phyloP scores from a whole-genome alignment of 2,888 invertebrate species.

The Mesochorus sp. region DNA sequence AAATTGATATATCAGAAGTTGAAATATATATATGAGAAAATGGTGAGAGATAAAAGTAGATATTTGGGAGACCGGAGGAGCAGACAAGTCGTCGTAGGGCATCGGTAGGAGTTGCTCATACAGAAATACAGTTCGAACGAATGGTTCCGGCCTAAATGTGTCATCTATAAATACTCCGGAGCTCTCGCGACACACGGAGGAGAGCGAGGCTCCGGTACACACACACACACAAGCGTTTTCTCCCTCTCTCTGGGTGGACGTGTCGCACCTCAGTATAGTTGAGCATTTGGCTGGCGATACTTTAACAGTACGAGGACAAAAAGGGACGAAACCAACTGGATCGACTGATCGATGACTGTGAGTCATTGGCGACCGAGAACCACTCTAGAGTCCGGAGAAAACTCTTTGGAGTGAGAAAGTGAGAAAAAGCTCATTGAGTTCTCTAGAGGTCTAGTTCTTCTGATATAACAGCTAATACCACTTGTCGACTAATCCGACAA shows the following conservation, averaged over 20 bases:
- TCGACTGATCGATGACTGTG: constrained; percentile 33
- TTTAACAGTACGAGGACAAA: constrained; percentile 29
- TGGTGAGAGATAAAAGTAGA: constrained; percentile 25
- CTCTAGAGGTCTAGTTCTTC: no score
- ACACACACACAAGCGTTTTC: constrained; percentile 33
- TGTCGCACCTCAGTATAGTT: constrained; percentile 27
- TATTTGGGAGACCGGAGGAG: constrained; percentile 9
- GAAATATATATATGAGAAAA: neutral
- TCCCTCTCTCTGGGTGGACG: constrained; percentile 23
- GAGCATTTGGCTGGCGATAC: constrained; percentile 32
- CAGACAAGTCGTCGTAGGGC: neutral
- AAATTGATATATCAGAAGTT: constrained; percentile 25
- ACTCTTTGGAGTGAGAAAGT: no score
- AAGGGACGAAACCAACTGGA: constrained; percentile 49
- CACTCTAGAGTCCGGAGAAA: constrained; percentile 14
- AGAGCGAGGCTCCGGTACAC: constrained; percentile 25
- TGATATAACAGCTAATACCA: constrained; percentile 1
- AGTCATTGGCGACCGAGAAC: constrained; percentile 41
- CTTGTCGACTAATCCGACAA: no score
- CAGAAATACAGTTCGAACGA: constrained; percentile 75
- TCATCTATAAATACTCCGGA: constrained; percentile 79
- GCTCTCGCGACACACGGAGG: constrained; percentile 49
- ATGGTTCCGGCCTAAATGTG: constrained; percentile 78
- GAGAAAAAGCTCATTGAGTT: no score
- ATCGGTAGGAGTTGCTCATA: constrained; percentile 45